Conservation (phyloP, 2,113 vertebrate species). For the Salminus brasiliensis region DNA sequence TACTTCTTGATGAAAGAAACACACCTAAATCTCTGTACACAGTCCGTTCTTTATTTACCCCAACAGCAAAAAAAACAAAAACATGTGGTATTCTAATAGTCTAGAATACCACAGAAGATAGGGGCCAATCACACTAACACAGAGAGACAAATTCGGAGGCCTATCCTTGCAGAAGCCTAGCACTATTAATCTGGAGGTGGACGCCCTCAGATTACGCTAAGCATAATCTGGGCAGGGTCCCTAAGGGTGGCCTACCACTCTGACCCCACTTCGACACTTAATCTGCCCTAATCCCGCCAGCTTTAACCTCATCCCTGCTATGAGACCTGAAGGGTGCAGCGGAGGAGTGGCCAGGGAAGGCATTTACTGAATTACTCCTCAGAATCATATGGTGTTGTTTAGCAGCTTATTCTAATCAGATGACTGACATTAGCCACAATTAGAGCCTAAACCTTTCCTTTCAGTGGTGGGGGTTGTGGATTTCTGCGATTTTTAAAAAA, state of each 20-base stretch:
- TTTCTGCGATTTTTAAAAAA: neutral
- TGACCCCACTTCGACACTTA: conserved; percentile 84
- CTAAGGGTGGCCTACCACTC: conserved; percentile 67
- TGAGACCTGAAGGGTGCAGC: conserved; percentile 83
- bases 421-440: conserved; percentile 77
- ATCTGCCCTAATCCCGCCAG: conserved; percentile 86
- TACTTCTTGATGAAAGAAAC: neutral
- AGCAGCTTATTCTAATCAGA: conserved; percentile 83
- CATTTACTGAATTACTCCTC: conserved; percentile 88
- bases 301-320: conserved; percentile 85
- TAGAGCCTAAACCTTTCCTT: conserved; percentile 67
- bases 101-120: conserved; percentile 72
- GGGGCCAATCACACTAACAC: neutral
- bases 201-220: conserved; percentile 53
- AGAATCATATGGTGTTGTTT: conserved; percentile 82
- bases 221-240: conserved; percentile 1
- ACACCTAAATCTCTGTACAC: conserved; percentile 55
- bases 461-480: neutral
- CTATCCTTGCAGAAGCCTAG: conserved; percentile 77
- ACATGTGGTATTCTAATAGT: conserved; percentile 79
- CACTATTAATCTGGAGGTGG: conserved; percentile 77
- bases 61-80: conserved; percentile 71
- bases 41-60: conserved; percentile 60
- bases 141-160: neutral
- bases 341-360: conserved; percentile 77